These are phyloP conservation scores for Psettodes erumei DNA, from an alignment of 2,113 vertebrate genomes.

Conservation along the genomic window DNA sequence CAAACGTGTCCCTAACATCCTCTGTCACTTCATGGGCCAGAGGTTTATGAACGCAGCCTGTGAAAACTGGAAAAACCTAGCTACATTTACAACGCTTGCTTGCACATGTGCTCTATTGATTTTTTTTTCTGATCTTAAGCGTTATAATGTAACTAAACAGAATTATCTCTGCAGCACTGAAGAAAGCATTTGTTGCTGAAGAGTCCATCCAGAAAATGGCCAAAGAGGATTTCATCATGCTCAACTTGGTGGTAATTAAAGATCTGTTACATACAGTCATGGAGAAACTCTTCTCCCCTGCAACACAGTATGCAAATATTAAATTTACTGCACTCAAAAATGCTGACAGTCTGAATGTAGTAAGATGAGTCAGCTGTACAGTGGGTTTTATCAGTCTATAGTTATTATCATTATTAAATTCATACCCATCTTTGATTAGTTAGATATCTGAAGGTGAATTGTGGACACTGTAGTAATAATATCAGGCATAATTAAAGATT, in stretches of 20 bases:
- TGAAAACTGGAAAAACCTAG: not conserved
- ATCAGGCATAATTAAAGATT: not conserved
- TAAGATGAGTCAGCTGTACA: too few species aligned
- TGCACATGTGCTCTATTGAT: not conserved
- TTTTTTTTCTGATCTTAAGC: not conserved
- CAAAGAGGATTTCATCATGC: constrained; percentile 89
- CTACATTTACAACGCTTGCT: not conserved
- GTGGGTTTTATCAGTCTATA: not conserved
- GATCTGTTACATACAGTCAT: not conserved
- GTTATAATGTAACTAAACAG: constrained; percentile 9
- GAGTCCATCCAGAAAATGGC: constrained; percentile 88
- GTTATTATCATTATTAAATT: not conserved
- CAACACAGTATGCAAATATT: not conserved
- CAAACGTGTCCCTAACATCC: not conserved
- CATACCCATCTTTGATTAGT: too few species aligned
- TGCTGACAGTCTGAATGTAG: too few species aligned
- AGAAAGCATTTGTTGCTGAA: constrained; percentile 85
- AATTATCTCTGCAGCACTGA: constrained; percentile 82
- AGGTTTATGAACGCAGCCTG: not conserved
- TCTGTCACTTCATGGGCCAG: not conserved
- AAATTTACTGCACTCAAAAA: not conserved
- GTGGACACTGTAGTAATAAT: not conserved
- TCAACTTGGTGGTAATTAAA: constrained; percentile 87
- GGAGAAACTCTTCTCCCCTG: not conserved
- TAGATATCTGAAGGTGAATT: not conserved